Evolutionary conservation across 92 coral and sea anemone genomes (phyloP), one percentile per base, ranked within the genome.

Genomic region (Palythoa heliodiscus): DNA sequence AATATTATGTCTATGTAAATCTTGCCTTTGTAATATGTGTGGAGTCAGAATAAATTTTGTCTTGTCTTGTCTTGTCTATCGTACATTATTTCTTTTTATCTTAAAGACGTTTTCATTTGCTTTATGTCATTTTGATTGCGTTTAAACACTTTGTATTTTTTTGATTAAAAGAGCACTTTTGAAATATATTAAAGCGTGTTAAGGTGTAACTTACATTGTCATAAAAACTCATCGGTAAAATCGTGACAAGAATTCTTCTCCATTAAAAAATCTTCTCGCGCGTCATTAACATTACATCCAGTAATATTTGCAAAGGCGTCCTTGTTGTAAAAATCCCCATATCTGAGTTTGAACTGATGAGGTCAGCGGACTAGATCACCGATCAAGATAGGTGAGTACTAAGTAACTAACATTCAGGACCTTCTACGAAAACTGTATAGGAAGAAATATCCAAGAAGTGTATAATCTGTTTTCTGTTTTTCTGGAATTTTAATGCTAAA

Each of bases 341-440:
- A 3, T 3, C 50, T 78, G 39, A 60, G 35, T 68, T 57, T 47
- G 57, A 43, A 5, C 19, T 38, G 71, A 78, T 78, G 83, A 78
- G 70, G 53, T 78, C 83, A 78, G 71, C 83, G 14, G 69, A 60
- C 71, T 24, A 78, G 72, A 47, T 78, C 83, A 78, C 83, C 38
- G 83, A 78, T 78, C 83, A 78, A 78, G 57, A 60, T 78, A 78
- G 83, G 58, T 14, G 25, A 19, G 23, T 24, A 78, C 55, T 11
- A 9, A 1, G 71, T 16, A 60, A 61, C 35, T 10, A 39, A 23
- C 9, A 16, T 11, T 12, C 8, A 23, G 1, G 22, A 9, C 2
- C 72, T 19, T 35, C 25, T 15, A 2, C 60, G 15, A 52, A 40
- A n/a, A 39, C 2, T 20, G 19, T 63, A 20, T 6, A 8, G 53